These are phyloP conservation scores for Crotalus viridis DNA, from an alignment of 2,113 vertebrate species.

Conservation along the genomic window DNA sequence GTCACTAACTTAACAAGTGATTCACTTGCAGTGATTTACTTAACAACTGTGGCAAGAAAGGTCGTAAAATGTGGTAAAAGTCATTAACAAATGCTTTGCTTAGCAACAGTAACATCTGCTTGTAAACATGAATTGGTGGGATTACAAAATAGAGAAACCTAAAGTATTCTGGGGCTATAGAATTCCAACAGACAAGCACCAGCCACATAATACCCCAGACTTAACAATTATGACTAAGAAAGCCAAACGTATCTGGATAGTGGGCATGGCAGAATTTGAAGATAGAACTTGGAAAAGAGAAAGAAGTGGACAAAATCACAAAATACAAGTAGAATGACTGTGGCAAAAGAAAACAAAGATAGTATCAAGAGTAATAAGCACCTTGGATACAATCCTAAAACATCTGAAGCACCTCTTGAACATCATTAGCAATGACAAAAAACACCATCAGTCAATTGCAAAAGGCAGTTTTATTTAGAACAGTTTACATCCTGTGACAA, in stretches of 20 bases:
- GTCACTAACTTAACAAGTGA: neutral
- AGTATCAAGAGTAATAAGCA: neutral
- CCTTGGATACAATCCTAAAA: neutral
- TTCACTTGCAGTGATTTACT: neutral
- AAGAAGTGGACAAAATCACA: neutral
- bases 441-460: neutral
- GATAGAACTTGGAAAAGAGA: neutral
- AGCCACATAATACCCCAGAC: neutral
- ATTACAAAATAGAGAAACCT: neutral
- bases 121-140: neutral
- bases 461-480: neutral
- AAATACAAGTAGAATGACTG: neutral
- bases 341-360: neutral
- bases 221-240: neutral
- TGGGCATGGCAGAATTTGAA: neutral
- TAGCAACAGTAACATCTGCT: neutral
- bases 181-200: neutral
- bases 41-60: neutral
- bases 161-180: neutral
- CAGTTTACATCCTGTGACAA: neutral
- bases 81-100: neutral
- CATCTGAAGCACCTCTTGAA: neutral
- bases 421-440: neutral
- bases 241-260: neutral
- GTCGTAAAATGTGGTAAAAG: neutral